A percentile compares a stretch with the other conserved stretches of the same genome.
These are phyloP conservation scores for Hesperophylax magnus DNA, from an alignment of 1,140 invertebrate genomes.

Conservation along the genomic window DNA sequence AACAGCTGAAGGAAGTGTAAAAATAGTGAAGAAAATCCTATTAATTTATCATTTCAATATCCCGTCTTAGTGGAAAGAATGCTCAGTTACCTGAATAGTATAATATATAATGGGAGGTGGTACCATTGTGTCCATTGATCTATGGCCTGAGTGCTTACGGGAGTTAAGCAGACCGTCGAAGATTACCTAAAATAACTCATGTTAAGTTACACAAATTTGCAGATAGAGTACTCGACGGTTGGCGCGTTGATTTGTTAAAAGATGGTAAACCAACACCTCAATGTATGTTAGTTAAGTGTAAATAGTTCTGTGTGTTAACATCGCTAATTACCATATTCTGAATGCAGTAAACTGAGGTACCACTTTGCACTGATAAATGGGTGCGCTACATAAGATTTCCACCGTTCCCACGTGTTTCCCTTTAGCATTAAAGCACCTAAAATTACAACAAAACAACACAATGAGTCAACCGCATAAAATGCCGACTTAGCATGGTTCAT, in stretches of 20 bases:
- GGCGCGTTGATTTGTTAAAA: constrained; percentile 10
- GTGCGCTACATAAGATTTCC: constrained; percentile 69
- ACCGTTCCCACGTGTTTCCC: constrained; percentile 69
- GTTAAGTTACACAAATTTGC: too few species aligned
- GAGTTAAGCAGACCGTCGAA: too few species aligned
- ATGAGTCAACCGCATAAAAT: constrained; percentile 2
- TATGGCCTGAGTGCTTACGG: too few species aligned
- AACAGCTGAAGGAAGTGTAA: too few species aligned
- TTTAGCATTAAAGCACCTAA: constrained; percentile 71
- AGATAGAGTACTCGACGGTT: too few species aligned
- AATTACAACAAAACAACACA: constrained; percentile 65
- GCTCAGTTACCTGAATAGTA: too few species aligned
- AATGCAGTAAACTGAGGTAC: constrained; percentile 70
- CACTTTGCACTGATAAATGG: constrained; percentile 71
- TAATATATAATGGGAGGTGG: too few species aligned
- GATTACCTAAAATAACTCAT: too few species aligned
- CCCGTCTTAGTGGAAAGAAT: too few species aligned
- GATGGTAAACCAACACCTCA: constrained; percentile 16
- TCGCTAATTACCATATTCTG: constrained; percentile 68
- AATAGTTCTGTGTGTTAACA: constrained; percentile 18
- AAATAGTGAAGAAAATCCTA: too few species aligned
- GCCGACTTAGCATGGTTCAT: background rate
- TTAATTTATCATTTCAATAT: too few species aligned
- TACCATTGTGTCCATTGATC: too few species aligned
- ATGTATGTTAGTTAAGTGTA: background rate